Base-by-base conservation (phyloP, 1,140 invertebrate species). In the Bombus sylvicola region DNA sequence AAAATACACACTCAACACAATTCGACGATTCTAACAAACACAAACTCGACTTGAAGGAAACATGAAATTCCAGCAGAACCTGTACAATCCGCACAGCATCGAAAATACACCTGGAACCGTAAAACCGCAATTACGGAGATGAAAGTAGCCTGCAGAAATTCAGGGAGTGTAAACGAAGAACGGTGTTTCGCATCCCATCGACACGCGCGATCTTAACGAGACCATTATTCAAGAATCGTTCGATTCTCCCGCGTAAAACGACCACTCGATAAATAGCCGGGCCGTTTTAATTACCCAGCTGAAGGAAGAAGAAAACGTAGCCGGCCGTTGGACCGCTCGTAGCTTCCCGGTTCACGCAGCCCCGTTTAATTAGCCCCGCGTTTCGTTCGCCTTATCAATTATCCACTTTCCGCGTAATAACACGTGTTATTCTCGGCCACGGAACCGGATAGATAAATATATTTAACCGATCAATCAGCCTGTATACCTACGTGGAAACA, bases 381-480 rank as follows among this genome's bases (percentile, higher is more conserved):
- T 41, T 53, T 77, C 62, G 18, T 83, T 76, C 59, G 15, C 41
- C 73, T 83, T 83, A 83, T 83, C 74, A 83, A 83, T 75, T 77
- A 77, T 75, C 74, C 81, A 77, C 62, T 77, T 83, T 66, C 73
- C 68, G 57, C 6, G 73, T 69, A 80, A 80, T 80, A 80, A 80
- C 64, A 80, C 34, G 43, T 68, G 73, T 83, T 83, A 80, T 34
- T 37, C 81, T 37, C 59, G 34, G 15, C 43, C 31, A 53, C 43
- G 73, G 62, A 77, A 39, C 62, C 5, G 43, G 37, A 76, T 73
- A 66, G 62, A 66, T 83, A 77, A 83, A 83, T 77, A 71, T 57
- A 71, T 62, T 71, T 84, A 84, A 84, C 34, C 74, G 74, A 77
- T 77, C 81, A 57, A 73, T 83, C 73, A 83, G 43, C 28, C 28